phyloP scores from a whole-genome alignment of 1,140 invertebrate species.

The Anthonomus grandis region DNA sequence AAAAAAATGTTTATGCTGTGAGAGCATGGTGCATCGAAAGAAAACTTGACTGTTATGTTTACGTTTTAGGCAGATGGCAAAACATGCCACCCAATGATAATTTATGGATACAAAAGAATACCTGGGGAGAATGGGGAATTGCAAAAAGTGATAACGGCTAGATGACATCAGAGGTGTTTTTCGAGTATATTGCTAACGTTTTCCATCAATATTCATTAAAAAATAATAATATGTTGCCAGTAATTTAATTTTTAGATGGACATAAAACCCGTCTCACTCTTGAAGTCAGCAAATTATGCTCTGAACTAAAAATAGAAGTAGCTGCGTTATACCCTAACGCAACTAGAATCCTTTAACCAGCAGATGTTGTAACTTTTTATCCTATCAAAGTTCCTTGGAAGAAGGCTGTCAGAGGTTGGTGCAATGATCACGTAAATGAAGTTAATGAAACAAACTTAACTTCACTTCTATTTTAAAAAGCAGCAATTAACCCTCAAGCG shows the following conservation, averaged over 20 bases:
- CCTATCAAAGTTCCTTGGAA: background rate
- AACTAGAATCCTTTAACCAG: background rate
- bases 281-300: background rate
- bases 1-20: slow-evolving; percentile 43
- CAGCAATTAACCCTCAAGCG: background rate
- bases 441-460: too few relatives aligned
- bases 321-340: background rate
- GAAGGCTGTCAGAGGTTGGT: background rate
- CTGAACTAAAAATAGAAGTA: background rate
- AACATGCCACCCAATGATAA: slow-evolving; percentile 35
- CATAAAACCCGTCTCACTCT: too few relatives aligned
- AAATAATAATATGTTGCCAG: background rate
- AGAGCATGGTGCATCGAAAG: slow-evolving; percentile 36
- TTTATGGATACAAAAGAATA: slow-evolving; percentile 38
- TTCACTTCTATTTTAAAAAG: background rate
- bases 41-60: slow-evolving; percentile 40
- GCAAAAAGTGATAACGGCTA: slow-evolving; percentile 42
- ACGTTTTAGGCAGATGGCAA: slow-evolving; percentile 37
- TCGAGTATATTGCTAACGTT: too few relatives aligned
- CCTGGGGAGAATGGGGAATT: slow-evolving; percentile 42
- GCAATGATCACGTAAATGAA: background rate
- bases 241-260: too few relatives aligned
- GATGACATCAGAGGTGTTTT: slow-evolving; percentile 37
- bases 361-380: background rate
- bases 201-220: background rate